Conservation (phyloP, 2,888 invertebrate species). For the Diadegma fenestrale region DNA sequence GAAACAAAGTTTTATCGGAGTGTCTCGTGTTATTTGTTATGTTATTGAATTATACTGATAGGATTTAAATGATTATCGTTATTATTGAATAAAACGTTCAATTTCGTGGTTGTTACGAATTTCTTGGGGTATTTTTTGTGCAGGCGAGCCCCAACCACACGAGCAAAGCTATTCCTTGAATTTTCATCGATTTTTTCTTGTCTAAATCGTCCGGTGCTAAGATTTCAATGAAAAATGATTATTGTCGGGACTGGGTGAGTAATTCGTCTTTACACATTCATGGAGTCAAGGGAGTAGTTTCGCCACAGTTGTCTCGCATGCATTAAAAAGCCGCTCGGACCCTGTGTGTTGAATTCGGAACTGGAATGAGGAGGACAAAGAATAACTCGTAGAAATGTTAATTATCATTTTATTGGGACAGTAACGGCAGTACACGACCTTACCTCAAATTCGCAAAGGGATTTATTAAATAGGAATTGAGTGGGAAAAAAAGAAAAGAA, state of each 20-base stretch:
- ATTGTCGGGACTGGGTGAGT: too few relatives aligned
- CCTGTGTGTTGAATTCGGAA: background rate
- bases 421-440: constrained; percentile 60
- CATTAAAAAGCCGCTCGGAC: too few relatives aligned
- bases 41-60: constrained; percentile 57
- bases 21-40: constrained; percentile 63
- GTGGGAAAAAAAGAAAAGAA: constrained; percentile 17
- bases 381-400: constrained; percentile 24
- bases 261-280: too few relatives aligned
- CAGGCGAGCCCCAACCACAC: too few relatives aligned
- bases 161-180: background rate
- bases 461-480: constrained; percentile 36
- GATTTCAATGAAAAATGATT: too few relatives aligned
- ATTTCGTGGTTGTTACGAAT: background rate
- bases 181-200: background rate
- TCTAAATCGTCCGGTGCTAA: background rate
- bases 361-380: background rate
- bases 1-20: constrained; percentile 34
- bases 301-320: too few relatives aligned
- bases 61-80: constrained; percentile 69
- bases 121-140: background rate
- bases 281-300: too few relatives aligned
- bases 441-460: constrained; percentile 48
- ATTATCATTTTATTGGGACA: constrained; percentile 57
- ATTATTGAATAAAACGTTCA: constrained; percentile 44